A percentile compares a stretch with the other conserved stretches of the same genome.
These are phyloP conservation scores for Vulpes vulpes DNA, from an alignment of 2,113 vertebrate species.

Conservation along the genomic window DNA sequence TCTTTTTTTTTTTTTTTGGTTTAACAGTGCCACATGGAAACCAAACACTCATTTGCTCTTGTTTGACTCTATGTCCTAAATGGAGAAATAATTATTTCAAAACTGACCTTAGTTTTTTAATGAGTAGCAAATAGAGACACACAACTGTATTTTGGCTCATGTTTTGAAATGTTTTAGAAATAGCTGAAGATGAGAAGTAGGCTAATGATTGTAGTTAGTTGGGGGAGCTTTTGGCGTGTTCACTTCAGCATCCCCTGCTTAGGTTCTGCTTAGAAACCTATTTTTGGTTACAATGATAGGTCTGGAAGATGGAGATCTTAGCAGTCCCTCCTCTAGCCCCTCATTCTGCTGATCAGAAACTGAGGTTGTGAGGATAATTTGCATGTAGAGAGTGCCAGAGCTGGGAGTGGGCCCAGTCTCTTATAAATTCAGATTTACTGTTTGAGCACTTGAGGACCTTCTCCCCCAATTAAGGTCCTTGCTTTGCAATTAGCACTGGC, in stretches of 20 bases:
- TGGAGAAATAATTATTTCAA: constrained; percentile 20
- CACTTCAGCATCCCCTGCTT: no score
- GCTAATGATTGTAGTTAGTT: neutral
- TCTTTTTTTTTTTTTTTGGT: neutral
- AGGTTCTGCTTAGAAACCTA: constrained; percentile 34
- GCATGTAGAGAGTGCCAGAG: neutral
- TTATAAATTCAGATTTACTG: neutral
- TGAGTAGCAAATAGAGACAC: neutral
- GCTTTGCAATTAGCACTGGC: neutral
- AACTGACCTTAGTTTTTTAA: constrained; percentile 27
- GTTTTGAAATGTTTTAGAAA: constrained; percentile 43
- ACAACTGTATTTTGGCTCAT: neutral
- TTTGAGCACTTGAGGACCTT: neutral
- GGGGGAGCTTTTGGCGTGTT: neutral
- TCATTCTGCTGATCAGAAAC: neutral
- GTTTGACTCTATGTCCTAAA: neutral
- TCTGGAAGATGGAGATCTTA: neutral
- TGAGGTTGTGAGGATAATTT: neutral
- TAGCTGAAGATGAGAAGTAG: neutral
- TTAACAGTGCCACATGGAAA: neutral
- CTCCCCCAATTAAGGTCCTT: neutral
- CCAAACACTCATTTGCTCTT: neutral
- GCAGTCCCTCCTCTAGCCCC: neutral
- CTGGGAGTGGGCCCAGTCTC: neutral
- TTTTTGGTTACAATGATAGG: neutral